Conservation (phyloP, 2,797 vertebrate species). For the Carapus acus region DNA sequence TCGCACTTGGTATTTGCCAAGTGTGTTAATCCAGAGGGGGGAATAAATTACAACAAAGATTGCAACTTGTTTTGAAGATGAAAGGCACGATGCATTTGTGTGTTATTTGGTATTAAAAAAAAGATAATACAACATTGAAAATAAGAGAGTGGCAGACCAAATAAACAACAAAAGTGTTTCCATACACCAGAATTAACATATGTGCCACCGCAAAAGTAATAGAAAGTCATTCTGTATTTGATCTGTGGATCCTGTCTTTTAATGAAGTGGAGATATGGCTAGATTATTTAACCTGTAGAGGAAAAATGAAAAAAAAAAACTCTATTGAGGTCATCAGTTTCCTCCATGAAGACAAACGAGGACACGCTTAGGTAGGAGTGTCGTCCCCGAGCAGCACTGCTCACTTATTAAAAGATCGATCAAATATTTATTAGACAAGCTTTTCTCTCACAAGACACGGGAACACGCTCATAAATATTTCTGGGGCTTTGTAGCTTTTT, state of each 20-base stretch:
- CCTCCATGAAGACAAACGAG: constrained; percentile 14
- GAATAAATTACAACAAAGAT: constrained; percentile 35
- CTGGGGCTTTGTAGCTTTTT: constrained; percentile 19
- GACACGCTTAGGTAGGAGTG: constrained; percentile 24
- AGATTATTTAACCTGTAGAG: constrained; percentile 4
- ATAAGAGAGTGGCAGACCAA: too few relatives aligned
- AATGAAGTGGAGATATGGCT: not conserved
- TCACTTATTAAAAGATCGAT: constrained; percentile 60
- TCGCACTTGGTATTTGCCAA: constrained; percentile 48
- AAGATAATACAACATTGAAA: too few relatives aligned
- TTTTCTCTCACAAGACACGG: constrained; percentile 27
- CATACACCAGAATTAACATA: too few relatives aligned
- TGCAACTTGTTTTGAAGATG: constrained; percentile 28
- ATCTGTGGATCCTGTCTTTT: too few relatives aligned
- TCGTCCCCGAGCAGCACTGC: constrained; percentile 39
- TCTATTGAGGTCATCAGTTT: constrained; percentile 24
- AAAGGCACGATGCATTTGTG: constrained; percentile 9
- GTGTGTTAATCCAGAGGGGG: constrained; percentile 44
- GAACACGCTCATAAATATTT: constrained; percentile 33
- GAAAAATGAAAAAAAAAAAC: constrained; percentile 4
- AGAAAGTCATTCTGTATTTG: too few relatives aligned
- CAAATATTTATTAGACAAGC: constrained; percentile 57
- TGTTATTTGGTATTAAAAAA: not conserved
- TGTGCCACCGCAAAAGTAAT: too few relatives aligned
- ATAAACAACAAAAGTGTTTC: too few relatives aligned